phyloP scores from a whole-genome alignment of 2,113 vertebrate genomes.

The Diadophis punctatus region DNA sequence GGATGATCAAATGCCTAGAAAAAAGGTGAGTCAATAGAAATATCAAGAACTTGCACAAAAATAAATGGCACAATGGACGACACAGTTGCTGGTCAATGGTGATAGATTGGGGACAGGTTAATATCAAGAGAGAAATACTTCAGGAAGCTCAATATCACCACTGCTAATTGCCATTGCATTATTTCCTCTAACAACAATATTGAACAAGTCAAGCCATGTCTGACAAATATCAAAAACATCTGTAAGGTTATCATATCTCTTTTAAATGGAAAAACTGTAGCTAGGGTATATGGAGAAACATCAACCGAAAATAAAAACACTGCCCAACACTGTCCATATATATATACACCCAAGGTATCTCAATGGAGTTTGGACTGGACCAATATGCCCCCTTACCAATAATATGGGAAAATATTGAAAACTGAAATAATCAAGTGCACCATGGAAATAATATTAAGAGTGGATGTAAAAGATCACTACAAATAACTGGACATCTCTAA shows the following conservation, averaged over 20 bases:
- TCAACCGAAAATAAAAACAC: background rate
- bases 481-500: background rate
- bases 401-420: background rate
- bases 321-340: background rate
- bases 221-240: background rate
- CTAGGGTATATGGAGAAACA: background rate
- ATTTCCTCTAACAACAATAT: background rate
- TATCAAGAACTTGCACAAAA: background rate
- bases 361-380: background rate
- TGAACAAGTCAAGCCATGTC: background rate
- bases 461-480: background rate
- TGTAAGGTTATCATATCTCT: background rate
- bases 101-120: background rate
- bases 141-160: background rate
- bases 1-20: background rate
- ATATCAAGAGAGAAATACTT: background rate
- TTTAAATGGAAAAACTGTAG: background rate
- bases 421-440: background rate
- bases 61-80: background rate
- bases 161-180: background rate
- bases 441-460: background rate
- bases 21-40: background rate
- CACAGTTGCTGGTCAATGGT: background rate
- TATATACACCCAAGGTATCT: background rate
- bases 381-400: background rate